Evolutionary conservation across 1,140 invertebrate genomes (phyloP).

Genomic region (Pseudomyrmex flavicornis): DNA sequence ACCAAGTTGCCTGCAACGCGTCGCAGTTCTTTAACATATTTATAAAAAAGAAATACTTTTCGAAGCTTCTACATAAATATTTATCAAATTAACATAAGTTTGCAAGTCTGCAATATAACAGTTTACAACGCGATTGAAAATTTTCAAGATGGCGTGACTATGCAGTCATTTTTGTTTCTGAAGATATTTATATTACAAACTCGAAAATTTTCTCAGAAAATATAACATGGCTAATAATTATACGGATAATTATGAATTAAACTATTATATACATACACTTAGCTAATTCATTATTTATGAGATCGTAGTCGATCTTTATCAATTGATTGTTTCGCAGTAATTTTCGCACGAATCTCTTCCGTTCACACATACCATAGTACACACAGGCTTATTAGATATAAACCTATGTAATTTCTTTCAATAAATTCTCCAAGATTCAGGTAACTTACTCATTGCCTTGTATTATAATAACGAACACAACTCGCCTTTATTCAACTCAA

Average conservation of each 20-base stretch:
- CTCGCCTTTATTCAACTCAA: not conserved
- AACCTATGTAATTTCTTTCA: slow-evolving; percentile 7
- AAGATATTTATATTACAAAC: not conserved
- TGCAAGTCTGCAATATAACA: not conserved
- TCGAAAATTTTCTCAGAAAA: not conserved
- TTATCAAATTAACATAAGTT: slow-evolving; percentile 7
- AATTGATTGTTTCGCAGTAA: slow-evolving; percentile 40
- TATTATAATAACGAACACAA: no score
- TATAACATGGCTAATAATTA: not conserved
- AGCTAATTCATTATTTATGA: slow-evolving; percentile 44
- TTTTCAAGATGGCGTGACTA: not conserved
- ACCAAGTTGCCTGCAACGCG: not conserved
- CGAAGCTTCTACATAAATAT: not conserved
- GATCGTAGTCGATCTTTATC: slow-evolving; percentile 50
- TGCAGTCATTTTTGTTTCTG: not conserved
- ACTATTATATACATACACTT: slow-evolving; percentile 1
- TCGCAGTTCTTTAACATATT: not conserved
- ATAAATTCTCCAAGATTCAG: slow-evolving; percentile 17
- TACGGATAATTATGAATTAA: slow-evolving; percentile 24
- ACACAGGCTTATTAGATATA: slow-evolving; percentile 21
- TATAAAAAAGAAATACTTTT: not conserved
- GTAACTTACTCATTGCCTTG: not conserved
- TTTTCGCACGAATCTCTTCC: slow-evolving; percentile 72
- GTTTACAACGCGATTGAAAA: not conserved
- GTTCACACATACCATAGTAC: slow-evolving; percentile 69